Percentiles rank a stretch among this genome's conserved stretches.
phyloP scores from a whole-genome alignment of 2,113 vertebrate species.

The Stercorarius parasiticus region DNA sequence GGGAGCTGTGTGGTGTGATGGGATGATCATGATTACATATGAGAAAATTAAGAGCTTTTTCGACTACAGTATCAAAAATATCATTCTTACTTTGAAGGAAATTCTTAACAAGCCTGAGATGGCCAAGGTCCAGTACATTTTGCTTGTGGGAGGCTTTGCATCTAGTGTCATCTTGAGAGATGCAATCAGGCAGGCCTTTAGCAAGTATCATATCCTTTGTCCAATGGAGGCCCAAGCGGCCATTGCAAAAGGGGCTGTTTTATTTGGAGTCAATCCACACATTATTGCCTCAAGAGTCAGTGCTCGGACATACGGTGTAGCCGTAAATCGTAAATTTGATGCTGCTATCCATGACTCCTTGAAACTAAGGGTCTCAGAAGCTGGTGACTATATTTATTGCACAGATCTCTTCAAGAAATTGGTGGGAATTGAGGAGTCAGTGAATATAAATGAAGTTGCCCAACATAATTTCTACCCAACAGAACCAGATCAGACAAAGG shows the following conservation, averaged over 20 bases:
- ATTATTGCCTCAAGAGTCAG: not conserved
- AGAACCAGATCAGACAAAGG: not conserved
- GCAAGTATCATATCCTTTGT: not conserved
- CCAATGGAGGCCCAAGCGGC: not conserved
- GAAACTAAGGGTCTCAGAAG: not conserved
- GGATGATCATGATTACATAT: not conserved
- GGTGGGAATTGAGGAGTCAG: not conserved
- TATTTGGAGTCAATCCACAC: not conserved
- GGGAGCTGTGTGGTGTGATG: not conserved
- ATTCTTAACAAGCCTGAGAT: constrained; percentile 7
- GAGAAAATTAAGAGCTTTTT: constrained; percentile 37
- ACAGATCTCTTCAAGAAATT: not conserved
- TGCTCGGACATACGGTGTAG: not conserved
- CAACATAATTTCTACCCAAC: fast-evolving
- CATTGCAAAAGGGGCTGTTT: constrained; percentile 33
- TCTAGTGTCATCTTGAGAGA: constrained; percentile 7
- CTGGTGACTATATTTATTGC: not conserved
- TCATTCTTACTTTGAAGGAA: not conserved
- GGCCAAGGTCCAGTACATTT: not conserved
- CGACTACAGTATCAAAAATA: not conserved
- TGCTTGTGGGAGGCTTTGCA: constrained; percentile 39
- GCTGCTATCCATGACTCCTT: not conserved
- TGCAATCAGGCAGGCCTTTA: not conserved
- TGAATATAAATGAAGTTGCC: not conserved
- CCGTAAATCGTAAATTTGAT: fast-evolving